Conservation (phyloP, 2,888 invertebrate genomes). For the Gonocerus acuteangulatus region DNA sequence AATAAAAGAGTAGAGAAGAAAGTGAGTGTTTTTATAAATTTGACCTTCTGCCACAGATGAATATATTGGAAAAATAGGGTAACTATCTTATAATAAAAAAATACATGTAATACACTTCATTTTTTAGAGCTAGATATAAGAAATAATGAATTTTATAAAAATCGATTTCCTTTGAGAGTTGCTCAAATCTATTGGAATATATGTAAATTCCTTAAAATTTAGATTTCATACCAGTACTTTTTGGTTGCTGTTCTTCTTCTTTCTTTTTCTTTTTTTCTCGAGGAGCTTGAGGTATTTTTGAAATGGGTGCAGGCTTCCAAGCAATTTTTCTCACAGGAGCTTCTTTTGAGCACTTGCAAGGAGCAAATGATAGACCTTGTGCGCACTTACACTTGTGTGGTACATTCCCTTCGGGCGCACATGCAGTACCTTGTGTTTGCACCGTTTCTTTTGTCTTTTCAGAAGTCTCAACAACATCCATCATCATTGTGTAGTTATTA, state of each 20-base stretch:
- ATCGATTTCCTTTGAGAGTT: too few relatives aligned
- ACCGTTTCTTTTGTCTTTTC: background rate
- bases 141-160: too few relatives aligned
- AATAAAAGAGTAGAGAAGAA: too few relatives aligned
- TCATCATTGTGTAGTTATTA: slow-evolving; percentile 2
- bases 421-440: background rate
- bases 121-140: too few relatives aligned
- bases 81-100: too few relatives aligned
- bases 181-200: too few relatives aligned
- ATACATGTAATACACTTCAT: too few relatives aligned
- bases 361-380: slow-evolving; percentile 8
- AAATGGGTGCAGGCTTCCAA: slow-evolving; percentile 28
- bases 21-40: too few relatives aligned
- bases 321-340: slow-evolving; percentile 15
- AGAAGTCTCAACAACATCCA: slow-evolving; percentile 15
- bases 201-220: too few relatives aligned
- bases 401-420: background rate
- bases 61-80: too few relatives aligned
- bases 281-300: slow-evolving; percentile 26
- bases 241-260: slow-evolving; percentile 18
- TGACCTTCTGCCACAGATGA: too few relatives aligned
- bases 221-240: background rate
- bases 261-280: slow-evolving; percentile 15
- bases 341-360: slow-evolving; percentile 19
- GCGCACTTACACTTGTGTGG: slow-evolving; percentile 8